A percentile compares a stretch with the other conserved stretches of the same genome.
These are phyloP conservation scores for Phaonia tiefii DNA, from an alignment of 2,888 invertebrate genomes.

Conservation along the genomic window DNA sequence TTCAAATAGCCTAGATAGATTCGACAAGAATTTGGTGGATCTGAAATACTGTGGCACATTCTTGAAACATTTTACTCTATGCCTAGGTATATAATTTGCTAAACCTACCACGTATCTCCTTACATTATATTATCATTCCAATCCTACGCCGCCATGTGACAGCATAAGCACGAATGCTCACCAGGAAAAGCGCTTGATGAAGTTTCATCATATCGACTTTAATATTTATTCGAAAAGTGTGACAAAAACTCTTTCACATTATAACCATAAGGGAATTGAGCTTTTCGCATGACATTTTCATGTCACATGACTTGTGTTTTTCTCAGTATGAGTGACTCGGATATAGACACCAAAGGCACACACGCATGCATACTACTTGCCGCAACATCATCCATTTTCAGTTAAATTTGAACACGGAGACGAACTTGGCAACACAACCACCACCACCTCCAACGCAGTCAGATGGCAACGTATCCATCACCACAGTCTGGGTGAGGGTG, in stretches of 20 bases:
- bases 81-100: no score
- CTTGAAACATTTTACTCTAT: no score
- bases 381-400: not conserved
- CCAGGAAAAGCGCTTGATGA: constrained; percentile 35
- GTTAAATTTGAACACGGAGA: not conserved
- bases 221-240: constrained; percentile 59
- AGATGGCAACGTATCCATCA: constrained; percentile 9
- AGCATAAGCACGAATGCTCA: not conserved
- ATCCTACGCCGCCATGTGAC: not conserved
- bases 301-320: constrained; percentile 29
- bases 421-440: not conserved
- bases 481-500: not conserved
- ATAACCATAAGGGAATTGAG: constrained; percentile 41
- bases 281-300: constrained; percentile 49
- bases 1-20: no score
- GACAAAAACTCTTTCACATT: constrained; percentile 58
- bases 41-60: no score
- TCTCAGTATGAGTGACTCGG: not conserved
- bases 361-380: not conserved
- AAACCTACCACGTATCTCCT: no score
- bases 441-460: constrained; percentile 1
- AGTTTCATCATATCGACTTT: constrained; percentile 52
- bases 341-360: not conserved
- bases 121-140: no score
- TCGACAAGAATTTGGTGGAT: no score